A percentile compares a stretch with the other conserved stretches of the same genome.
These are phyloP conservation scores for Drosophila subsilvestris DNA, from an alignment of 2,888 invertebrate species.

Conservation along the genomic window DNA sequence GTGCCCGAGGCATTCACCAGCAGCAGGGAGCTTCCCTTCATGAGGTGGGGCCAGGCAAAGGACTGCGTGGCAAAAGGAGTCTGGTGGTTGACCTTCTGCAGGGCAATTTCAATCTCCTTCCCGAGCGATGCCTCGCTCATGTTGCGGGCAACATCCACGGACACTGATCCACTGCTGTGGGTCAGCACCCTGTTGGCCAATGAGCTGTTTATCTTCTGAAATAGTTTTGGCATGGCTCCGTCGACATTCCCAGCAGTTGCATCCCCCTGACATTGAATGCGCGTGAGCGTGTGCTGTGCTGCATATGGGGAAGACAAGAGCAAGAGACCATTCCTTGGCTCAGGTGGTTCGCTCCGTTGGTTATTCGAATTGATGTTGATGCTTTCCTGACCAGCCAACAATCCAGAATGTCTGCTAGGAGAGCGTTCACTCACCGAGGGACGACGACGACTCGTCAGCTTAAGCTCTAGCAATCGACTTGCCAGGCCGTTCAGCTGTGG, in stretches of 20 bases:
- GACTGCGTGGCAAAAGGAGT: constrained; percentile 25
- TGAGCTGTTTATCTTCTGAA: neutral
- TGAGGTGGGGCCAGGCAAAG: constrained; percentile 64
- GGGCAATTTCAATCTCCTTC: neutral
- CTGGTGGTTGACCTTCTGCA: constrained; percentile 18
- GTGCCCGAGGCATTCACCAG: constrained; percentile 17
- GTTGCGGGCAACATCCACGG: neutral
- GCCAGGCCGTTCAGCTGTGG: too few relatives aligned
- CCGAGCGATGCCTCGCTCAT: constrained; percentile 8
- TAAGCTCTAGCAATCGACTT: too few relatives aligned
- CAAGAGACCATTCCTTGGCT: neutral
- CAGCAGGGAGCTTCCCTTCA: constrained; percentile 27
- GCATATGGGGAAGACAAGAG: too few relatives aligned
- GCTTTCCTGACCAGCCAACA: too few relatives aligned
- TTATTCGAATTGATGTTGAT: too few relatives aligned
- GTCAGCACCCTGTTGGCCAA: constrained; percentile 26
- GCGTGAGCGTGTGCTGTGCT: too few relatives aligned
- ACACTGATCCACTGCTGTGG: constrained; percentile 23
- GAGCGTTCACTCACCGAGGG: too few relatives aligned
- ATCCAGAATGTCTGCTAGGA: too few relatives aligned
- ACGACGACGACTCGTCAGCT: too few relatives aligned
- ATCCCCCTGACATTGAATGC: too few relatives aligned
- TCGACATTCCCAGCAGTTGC: too few relatives aligned
- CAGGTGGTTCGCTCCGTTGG: neutral
- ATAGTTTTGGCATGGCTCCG: neutral